Conservation (phyloP, 2,113 vertebrate species). For the Cyprinus carpio region DNA sequence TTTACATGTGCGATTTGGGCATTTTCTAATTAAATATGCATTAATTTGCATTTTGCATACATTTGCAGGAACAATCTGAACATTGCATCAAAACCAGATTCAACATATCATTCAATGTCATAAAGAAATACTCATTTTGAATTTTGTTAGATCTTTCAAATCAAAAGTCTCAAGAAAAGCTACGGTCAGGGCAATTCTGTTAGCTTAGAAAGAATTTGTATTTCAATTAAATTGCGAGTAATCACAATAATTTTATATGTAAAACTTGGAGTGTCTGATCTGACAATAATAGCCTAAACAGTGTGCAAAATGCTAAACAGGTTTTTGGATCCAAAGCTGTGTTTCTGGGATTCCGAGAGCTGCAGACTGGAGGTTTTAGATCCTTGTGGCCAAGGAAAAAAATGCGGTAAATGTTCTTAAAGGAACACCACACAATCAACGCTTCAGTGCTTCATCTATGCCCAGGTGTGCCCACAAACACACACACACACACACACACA, state of each 20-base stretch:
- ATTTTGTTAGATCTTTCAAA: neutral
- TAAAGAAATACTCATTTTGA: too few species aligned
- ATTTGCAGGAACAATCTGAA: too few species aligned
- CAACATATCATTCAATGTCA: too few species aligned
- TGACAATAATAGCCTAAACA: neutral
- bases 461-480: conserved; percentile 68
- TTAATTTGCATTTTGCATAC: too few species aligned
- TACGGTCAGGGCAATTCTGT: neutral
- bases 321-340: conserved; percentile 72
- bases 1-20: too few species aligned
- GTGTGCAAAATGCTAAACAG: conserved; percentile 54
- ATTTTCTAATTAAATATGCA: too few species aligned
- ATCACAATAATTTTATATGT: neutral
- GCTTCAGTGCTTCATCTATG: conserved; percentile 75
- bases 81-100: too few species aligned
- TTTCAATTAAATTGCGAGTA: neutral
- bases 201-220: neutral
- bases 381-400: conserved; percentile 78
- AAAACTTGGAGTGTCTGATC: neutral
- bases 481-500: too few species aligned
- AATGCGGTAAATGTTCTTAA: conserved; percentile 75
- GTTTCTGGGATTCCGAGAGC: conserved; percentile 66
- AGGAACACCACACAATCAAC: conserved; percentile 76
- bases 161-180: neutral
- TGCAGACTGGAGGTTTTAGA: conserved; percentile 65